phyloP scores from a whole-genome alignment of 2,888 invertebrate genomes.

The Euspilapteryx auroguttella region DNA sequence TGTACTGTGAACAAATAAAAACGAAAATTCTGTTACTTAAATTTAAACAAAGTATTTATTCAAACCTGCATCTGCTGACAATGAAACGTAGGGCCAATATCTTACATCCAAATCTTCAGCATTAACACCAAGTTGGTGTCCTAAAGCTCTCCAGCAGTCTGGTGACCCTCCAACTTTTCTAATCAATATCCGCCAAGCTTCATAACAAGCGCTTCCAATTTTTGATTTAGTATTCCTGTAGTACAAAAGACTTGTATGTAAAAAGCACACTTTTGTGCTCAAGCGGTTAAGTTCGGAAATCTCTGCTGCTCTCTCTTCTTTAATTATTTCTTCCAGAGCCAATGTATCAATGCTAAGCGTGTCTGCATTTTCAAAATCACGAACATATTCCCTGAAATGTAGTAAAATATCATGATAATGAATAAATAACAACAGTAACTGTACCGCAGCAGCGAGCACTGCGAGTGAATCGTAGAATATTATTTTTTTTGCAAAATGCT shows the following conservation, averaged over 20 bases:
- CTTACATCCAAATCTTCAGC: conserved; percentile 44
- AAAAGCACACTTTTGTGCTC: conserved; percentile 34
- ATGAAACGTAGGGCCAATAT: no score
- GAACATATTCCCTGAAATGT: background rate
- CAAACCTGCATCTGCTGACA: no score
- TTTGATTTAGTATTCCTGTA: conserved; percentile 36
- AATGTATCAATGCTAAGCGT: conserved; percentile 39
- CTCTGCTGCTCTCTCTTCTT: conserved; percentile 31
- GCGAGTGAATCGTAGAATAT: no score
- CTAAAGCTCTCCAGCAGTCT: conserved; percentile 41
- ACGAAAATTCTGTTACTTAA: no score
- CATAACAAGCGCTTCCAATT: conserved; percentile 33
- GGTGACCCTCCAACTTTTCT: conserved; percentile 39
- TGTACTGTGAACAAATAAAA: conserved; percentile 43
- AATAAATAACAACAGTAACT: no score
- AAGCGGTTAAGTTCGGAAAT: conserved; percentile 27
- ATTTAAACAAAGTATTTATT: no score
- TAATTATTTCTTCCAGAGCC: conserved; percentile 27
- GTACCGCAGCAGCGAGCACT: no score
- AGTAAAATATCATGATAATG: background rate
- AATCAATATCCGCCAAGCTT: conserved; percentile 36
- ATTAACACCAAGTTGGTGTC: conserved; percentile 27
- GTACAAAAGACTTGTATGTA: conserved; percentile 39
- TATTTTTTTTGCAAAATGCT: no score
- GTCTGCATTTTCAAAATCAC: conserved; percentile 28